Percentiles rank a stretch among this genome's conserved stretches.
Evolutionary conservation across 2,797 vertebrate species (phyloP).

Genomic region (Sus cebifrons): DNA sequence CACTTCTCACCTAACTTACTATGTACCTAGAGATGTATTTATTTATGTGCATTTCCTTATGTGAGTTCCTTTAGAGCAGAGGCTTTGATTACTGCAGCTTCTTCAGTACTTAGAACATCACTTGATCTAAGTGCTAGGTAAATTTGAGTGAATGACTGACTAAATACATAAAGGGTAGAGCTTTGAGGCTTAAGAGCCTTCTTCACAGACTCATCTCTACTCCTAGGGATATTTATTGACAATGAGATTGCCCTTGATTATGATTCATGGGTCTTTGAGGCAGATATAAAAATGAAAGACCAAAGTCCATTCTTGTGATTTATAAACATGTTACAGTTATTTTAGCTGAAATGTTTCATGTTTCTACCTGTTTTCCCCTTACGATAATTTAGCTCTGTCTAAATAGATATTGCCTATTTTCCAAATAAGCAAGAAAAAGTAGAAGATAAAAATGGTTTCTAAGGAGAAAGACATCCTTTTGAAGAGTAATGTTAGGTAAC

Average conservation of each 20-base stretch:
- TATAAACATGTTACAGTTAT: slow-evolving; percentile 35
- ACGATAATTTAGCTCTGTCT: slow-evolving; percentile 22
- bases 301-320: not conserved
- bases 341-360: slow-evolving; percentile 31
- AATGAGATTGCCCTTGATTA: not conserved
- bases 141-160: not conserved
- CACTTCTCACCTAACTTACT: not conserved
- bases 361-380: not conserved
- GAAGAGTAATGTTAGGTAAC: not conserved
- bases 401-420: not conserved
- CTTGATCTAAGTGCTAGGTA: not conserved
- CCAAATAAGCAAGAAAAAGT: slow-evolving; percentile 5
- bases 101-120: not conserved
- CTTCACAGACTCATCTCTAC: not conserved
- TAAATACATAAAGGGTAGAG: not conserved
- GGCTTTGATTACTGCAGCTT: not conserved
- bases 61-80: not conserved
- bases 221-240: not conserved
- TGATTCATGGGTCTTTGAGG: not conserved
- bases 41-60: not conserved
- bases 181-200: not conserved
- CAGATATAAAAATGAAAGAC: not conserved
- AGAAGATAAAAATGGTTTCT: slow-evolving; percentile 41
- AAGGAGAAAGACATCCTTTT: not conserved
- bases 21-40: not conserved